Conservation (phyloP, 2,797 vertebrate species). For the Mormyrus proboscirostris region DNA sequence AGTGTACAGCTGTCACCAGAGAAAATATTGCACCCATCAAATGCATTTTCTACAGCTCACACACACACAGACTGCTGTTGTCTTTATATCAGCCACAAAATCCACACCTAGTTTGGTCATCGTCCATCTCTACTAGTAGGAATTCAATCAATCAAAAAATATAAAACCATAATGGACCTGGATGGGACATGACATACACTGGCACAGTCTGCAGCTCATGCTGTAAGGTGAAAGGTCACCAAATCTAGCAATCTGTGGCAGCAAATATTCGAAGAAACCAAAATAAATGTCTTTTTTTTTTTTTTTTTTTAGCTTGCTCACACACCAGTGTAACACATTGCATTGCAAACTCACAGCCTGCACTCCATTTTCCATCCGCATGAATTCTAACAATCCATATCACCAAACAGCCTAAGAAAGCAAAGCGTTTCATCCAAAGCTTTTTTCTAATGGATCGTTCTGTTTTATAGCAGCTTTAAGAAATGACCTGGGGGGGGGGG, state of each 20-base stretch:
- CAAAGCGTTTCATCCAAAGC: neutral
- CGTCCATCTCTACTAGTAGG: neutral
- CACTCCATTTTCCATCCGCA: neutral
- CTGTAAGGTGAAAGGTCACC: neutral
- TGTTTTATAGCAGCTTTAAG: slow-evolving; percentile 61
- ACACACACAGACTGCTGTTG: neutral
- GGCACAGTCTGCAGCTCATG: neutral
- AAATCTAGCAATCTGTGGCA: neutral
- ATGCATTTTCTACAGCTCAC: slow-evolving; percentile 37
- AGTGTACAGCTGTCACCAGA: neutral
- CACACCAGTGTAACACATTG: neutral
- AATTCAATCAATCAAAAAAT: neutral
- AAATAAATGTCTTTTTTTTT: neutral
- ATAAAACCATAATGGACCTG: neutral
- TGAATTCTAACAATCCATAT: neutral
- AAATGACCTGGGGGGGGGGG: slow-evolving; percentile 51
- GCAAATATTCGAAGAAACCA: neutral
- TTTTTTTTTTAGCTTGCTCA: neutral
- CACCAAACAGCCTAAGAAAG: neutral
- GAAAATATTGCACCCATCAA: neutral
- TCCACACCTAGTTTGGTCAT: neutral
- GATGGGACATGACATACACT: neutral
- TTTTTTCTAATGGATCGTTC: slow-evolving; percentile 25
- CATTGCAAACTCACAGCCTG: neutral
- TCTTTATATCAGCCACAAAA: neutral